Evolutionary conservation across 1,140 invertebrate species (phyloP).

Genomic region (Trypoxylus dichotomus): DNA sequence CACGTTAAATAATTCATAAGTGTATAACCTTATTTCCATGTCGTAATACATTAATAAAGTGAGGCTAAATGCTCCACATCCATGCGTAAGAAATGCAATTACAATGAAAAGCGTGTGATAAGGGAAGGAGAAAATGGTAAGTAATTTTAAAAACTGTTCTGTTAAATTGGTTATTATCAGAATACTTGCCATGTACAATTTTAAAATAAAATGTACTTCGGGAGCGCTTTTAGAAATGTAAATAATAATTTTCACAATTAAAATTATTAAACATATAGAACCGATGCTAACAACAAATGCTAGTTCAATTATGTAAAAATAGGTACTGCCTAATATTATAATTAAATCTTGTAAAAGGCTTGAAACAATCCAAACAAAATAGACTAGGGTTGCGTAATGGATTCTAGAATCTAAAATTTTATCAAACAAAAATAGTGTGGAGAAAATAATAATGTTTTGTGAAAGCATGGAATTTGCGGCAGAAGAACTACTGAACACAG

Average conservation of each 20-base stretch:
- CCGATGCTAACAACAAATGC: not conserved
- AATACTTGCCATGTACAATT: not conserved
- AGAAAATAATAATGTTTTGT: not conserved
- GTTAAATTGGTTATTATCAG: not conserved
- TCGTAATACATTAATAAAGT: not conserved
- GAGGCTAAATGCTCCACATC: not conserved
- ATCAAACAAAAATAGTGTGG: not conserved
- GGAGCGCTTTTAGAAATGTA: not conserved
- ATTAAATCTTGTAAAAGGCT: not conserved
- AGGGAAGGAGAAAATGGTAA: not conserved
- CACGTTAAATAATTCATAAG: not conserved
- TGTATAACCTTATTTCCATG: not conserved
- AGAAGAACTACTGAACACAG: not conserved
- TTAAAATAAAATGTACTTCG: not conserved
- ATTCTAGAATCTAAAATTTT: not conserved
- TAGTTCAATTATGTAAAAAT: not conserved
- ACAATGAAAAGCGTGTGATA: not conserved
- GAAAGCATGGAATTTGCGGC: not conserved
- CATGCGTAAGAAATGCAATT: not conserved
- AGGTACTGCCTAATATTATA: not conserved
- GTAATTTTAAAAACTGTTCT: not conserved
- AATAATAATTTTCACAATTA: not conserved
- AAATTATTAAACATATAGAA: not conserved
- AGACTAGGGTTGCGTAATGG: not conserved
- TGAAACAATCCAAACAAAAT: not conserved